Evolutionary conservation across 1,140 invertebrate genomes (phyloP), one percentile per base, ranked within the genome.

Genomic region (Trigoniulus corallinus): DNA sequence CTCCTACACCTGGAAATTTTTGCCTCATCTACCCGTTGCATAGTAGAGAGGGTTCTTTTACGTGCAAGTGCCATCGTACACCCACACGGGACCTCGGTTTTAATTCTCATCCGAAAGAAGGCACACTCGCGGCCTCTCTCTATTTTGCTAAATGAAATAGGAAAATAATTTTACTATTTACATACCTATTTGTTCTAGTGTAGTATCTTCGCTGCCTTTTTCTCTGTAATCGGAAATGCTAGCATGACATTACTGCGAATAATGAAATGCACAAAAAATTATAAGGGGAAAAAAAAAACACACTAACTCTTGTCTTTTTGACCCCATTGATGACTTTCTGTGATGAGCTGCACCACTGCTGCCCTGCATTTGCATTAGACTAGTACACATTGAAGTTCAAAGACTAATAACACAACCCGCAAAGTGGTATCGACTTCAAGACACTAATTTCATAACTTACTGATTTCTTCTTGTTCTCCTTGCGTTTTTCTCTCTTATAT

Each of bases 241-340:
- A 48, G 37, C 24, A 37, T 21, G 15, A 48, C 12, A 10, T 48
- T 21, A n/a, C 15, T n/a, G 12, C n/a, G 26, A 10, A 47, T 13
- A 47, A 47, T n/a, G 18, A 20, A 4, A 34, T 21, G 29, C 12
- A 10, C n/a, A n/a, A 12, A 25, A 24, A 37, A n/a, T 7, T n/a
- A n/a, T 24, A 7, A 25, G 13, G 10, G 21, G 47, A 53, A 53
- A 49, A 53, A 55, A 24, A 53, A 53, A 27, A 26, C 12, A 2
- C 49, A 60, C 62, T 61, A 58, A 65, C 63, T 64, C 64, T 60
- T 58, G 61, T 54, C 64, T 66, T 64, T 65, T 66, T 57, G 63
- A 64, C 50, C 57, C 62, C 56, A 59, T 62, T 58, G 61, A 66
- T 51, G 57, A 51, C 25, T 34, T 62, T 57, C 64, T 55, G 54